Percentiles rank a stretch among this genome's conserved stretches.
These are phyloP conservation scores for Semaprochilodus insignis DNA, from an alignment of 2,797 vertebrate genomes.

Conservation along the genomic window DNA sequence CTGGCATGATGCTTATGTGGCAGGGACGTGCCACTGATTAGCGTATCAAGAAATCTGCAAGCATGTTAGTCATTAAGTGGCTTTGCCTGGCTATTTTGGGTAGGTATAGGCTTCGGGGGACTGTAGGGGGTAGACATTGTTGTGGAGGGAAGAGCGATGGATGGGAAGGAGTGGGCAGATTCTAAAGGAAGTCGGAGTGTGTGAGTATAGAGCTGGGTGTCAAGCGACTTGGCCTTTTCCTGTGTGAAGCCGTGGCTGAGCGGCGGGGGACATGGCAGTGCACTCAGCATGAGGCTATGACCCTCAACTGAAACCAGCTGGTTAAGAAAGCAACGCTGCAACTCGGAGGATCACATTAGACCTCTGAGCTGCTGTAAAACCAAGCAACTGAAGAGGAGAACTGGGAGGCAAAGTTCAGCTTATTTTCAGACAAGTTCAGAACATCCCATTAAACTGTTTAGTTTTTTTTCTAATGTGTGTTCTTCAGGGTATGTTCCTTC, in stretches of 20 bases:
- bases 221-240: slow-evolving; percentile 46
- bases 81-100: slow-evolving; percentile 60
- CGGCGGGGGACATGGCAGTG: not conserved
- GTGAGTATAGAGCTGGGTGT: slow-evolving; percentile 43
- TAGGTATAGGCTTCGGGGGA: not conserved
- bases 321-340: not conserved
- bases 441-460: not conserved
- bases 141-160: slow-evolving; percentile 24
- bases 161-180: slow-evolving; percentile 22
- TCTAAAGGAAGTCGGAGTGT: slow-evolving; percentile 32
- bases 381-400: not conserved
- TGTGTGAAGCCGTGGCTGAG: slow-evolving; percentile 1
- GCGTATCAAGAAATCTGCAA: slow-evolving; percentile 47
- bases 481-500: slow-evolving; percentile 4
- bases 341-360: not conserved
- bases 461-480: slow-evolving; percentile 4
- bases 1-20: slow-evolving; percentile 46
- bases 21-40: slow-evolving; percentile 51
- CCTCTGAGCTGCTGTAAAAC: not conserved
- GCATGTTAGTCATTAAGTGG: slow-evolving; percentile 58
- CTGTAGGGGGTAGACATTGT: slow-evolving; percentile 15
- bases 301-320: slow-evolving; percentile 1
- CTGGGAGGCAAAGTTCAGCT: not conserved
- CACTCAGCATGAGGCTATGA: not conserved
- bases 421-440: slow-evolving; percentile 17